Base-by-base conservation (phyloP, 1,140 invertebrate genomes). In the Bactericera cockerelli region DNA sequence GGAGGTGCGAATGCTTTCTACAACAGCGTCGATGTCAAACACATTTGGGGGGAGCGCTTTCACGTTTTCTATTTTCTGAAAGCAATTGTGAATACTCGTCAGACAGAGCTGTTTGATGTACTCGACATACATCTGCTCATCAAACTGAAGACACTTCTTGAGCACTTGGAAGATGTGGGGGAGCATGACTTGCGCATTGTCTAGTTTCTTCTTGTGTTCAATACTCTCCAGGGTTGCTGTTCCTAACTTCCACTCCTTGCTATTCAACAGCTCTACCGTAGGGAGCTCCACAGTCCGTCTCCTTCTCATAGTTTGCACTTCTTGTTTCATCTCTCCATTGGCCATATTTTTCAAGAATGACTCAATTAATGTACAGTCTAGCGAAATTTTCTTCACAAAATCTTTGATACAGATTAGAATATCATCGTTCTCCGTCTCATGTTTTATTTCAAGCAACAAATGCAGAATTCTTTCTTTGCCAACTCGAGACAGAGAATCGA, bases 101-200 rank as follows among this genome's bases (percentile, higher is more conserved):
- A 96, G 70, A 21, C 92, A 74, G 11, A 94, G 69, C 67, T 96
- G 92, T 70, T 93, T 93, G 0, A 84, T 79, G 67, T 95, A 94
- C 70, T 95, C 91, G 0, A 88, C 79, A n/a, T 82, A 78, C 21
- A 79, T 79, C 64, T 92, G 86, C 64, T 89, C 83, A 64, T 93
- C 87, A 60, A 90, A 81, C 59, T 81, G 77, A 59, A 89, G 74
- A 67, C 85, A 89, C 57, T 80, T 81, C 63, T 85, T 82, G 6
- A 96, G 69, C n/a, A 94, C 68, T 57, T 85, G 80, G 65, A 94
- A 93, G 2, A 93, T 69, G n/a, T 81, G 65, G 0, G 81, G 79
- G 6, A 93, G 72, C 2, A 95, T 73, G 0, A 77, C 58, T 21
- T 79, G 72, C 25, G 79, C 75, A 63, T 84, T 79, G 0, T 78